Evolutionary conservation across 2,797 vertebrate genomes (phyloP), one percentile per base, ranked within the genome.

Genomic region (Clarias platycephalus): DNA sequence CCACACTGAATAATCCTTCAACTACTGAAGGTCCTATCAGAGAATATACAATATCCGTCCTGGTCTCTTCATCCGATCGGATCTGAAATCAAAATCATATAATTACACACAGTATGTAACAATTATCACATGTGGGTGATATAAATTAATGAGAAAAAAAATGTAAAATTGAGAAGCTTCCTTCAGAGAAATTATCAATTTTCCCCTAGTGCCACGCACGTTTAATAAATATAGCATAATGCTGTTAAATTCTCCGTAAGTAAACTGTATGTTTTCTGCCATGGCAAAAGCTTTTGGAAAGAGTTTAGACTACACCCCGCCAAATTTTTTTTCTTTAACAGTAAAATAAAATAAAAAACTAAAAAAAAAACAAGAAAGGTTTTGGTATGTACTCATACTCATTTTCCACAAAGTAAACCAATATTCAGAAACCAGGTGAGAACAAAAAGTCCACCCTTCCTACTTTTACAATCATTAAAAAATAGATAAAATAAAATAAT

Each of bases 11-110:
- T 34, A 34, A 34, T 34, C 34, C 34, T 34, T 34, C 34, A 34
- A 34, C 34, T 34, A 34, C 89, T 80, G 90, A 98, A 98, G 87
- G 81, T 75, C 97, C 98, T 3, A 86, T 87, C 79, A 98, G 92
- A 70, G 78, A 94, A 82, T 99, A 99, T 0, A 4, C 74, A 5
- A 96, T 80, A 6, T 0, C 67, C 40, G 92, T 89, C 82, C 90
- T 8, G 40, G 89, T 82, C 93, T 93, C 94, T 82, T 95, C 95
- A 71, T 98, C 97, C 10, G 97, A 99, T 84, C 94, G 95, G 84
- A 99, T 97, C 98, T 99, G 81, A 66, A 91, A 93, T 26, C 3
- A n/a, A 75, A 44, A 24, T n/a, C 34, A 79, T 18, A 40, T 34
- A 20, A 5, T 79, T 44, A n/a, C 18, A 40, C 9, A 10, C 44